Evolutionary conservation across 2,113 vertebrate species (phyloP).

Genomic region (Narcine bancroftii): DNA sequence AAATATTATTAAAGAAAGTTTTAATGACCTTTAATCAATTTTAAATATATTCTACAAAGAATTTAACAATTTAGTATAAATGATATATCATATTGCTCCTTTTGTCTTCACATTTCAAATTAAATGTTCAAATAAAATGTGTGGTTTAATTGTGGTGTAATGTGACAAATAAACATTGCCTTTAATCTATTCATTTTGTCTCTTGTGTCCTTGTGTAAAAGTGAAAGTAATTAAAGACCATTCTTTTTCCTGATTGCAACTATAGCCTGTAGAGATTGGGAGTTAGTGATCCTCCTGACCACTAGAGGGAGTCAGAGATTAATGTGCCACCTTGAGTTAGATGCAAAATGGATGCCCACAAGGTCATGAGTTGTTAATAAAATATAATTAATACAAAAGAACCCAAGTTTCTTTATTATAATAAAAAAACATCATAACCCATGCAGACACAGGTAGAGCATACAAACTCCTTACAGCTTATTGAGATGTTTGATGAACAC

Average conservation of each 20-base stretch:
- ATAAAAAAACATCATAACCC: too few relatives aligned
- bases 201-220: neutral
- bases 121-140: neutral
- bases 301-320: too few relatives aligned
- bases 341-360: too few relatives aligned
- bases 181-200: neutral
- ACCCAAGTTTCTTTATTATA: too few relatives aligned
- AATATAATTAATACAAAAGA: too few relatives aligned
- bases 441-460: too few relatives aligned
- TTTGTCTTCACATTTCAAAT: constrained; percentile 10
- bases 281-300: too few relatives aligned
- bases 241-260: neutral
- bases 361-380: too few relatives aligned
- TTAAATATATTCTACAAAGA: constrained; percentile 3
- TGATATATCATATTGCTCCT: too few relatives aligned
- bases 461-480: too few relatives aligned
- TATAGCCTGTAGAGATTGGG: neutral
- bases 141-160: neutral
- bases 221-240: neutral
- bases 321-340: too few relatives aligned
- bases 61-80: neutral
- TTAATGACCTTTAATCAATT: neutral
- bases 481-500: too few relatives aligned
- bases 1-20: neutral
- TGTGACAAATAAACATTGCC: neutral